phyloP scores from a whole-genome alignment of 2,113 vertebrate genomes.

The Apteryx mantelli region DNA sequence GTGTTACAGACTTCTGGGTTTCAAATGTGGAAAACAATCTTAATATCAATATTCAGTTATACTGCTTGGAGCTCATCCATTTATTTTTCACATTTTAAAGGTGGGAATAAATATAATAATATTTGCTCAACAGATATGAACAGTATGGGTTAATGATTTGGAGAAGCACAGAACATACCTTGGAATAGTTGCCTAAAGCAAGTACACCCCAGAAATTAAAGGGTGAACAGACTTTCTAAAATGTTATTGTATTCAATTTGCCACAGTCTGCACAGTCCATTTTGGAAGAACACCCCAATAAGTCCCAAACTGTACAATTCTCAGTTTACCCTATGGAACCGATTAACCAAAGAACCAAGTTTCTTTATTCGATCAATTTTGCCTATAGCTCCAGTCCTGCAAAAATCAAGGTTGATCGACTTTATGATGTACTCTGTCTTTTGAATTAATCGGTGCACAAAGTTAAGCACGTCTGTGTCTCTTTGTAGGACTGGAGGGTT shows the following conservation, averaged over 20 bases:
- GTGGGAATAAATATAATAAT: background rate
- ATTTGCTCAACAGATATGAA: background rate
- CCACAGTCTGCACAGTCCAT: conserved; percentile 60
- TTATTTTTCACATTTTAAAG: background rate
- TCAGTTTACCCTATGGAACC: conserved; percentile 48
- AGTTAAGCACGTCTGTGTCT: background rate
- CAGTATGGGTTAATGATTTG: background rate
- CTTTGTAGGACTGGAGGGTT: background rate
- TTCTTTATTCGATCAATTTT: conserved; percentile 31
- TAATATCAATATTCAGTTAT: background rate
- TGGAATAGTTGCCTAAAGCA: conserved; percentile 37
- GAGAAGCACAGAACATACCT: conserved; percentile 1
- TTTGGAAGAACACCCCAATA: conserved; percentile 34
- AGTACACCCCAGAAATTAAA: background rate
- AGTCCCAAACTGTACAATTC: conserved; percentile 61
- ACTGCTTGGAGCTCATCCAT: conserved; percentile 39
- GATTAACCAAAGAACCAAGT: conserved; percentile 45
- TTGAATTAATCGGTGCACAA: background rate
- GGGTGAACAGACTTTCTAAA: conserved; percentile 44
- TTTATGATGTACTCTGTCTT: background rate
- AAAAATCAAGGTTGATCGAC: background rate
- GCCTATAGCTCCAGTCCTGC: background rate
- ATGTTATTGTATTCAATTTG: background rate
- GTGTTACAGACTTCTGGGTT: conserved; percentile 5
- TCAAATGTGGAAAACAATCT: background rate